A percentile compares a stretch with the other conserved stretches of the same genome.
phyloP scores from a whole-genome alignment of 2,797 vertebrate species.

The Hydrophis major region DNA sequence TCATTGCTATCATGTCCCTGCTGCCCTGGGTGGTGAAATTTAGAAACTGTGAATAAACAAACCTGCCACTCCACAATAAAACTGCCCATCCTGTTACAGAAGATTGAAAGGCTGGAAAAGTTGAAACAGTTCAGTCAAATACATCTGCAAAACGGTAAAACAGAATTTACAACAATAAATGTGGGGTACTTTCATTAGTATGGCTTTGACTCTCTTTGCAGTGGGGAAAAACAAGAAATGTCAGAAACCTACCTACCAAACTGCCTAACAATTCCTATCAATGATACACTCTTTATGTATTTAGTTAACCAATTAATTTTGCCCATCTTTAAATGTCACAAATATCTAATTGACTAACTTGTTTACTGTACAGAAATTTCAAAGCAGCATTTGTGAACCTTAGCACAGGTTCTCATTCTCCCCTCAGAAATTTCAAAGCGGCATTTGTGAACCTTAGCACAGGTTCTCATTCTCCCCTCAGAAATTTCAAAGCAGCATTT shows the following conservation, averaged over 20 bases:
- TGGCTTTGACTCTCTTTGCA: background rate
- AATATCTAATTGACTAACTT: background rate
- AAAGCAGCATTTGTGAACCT: background rate
- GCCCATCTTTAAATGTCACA: background rate
- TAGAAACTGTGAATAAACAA: background rate
- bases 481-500: too few relatives aligned
- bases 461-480: constrained; percentile 16
- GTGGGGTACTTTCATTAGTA: background rate
- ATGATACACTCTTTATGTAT: background rate
- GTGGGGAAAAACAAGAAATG: background rate
- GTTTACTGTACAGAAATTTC: background rate
- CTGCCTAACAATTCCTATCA: background rate
- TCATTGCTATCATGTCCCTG: background rate
- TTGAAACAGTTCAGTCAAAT: background rate
- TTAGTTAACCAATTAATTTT: background rate
- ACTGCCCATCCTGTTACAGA: background rate
- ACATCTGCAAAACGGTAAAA: background rate
- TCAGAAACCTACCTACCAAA: background rate
- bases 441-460: background rate
- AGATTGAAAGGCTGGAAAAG: background rate
- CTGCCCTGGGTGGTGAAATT: background rate
- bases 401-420: background rate
- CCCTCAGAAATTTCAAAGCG: constrained; percentile 11
- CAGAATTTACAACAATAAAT: background rate
- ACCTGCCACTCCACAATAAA: background rate